Evolutionary conservation across 2,888 invertebrate species (phyloP).

Genomic region (Colletes collaris): DNA sequence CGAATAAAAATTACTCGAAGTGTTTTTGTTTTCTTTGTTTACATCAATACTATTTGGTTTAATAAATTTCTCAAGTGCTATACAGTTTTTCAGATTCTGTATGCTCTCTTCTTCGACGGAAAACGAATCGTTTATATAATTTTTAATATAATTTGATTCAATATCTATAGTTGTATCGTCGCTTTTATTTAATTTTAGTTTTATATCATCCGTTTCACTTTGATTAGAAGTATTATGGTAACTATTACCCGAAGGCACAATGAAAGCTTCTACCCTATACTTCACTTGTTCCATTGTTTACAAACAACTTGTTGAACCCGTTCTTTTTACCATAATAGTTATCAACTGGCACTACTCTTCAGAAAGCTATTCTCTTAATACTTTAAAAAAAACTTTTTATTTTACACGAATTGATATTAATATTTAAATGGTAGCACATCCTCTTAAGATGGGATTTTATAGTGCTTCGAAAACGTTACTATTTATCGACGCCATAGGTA

Average conservation of each 20-base stretch:
- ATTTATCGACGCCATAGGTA: too few species aligned
- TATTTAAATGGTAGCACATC: not conserved
- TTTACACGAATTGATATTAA: too few species aligned
- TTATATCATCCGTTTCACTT: slow-evolving; percentile 68
- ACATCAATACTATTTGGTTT: not conserved
- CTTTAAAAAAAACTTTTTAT: too few species aligned
- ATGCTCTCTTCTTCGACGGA: slow-evolving; percentile 9
- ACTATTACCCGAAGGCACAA: slow-evolving; percentile 67
- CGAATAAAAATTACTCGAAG: not conserved
- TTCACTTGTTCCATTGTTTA: slow-evolving; percentile 57
- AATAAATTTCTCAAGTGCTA: not conserved
- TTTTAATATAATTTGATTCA: not conserved
- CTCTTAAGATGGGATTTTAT: too few species aligned
- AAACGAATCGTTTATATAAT: slow-evolving; percentile 1
- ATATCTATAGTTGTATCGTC: not conserved
- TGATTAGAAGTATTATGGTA: slow-evolving; percentile 21
- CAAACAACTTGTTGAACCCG: not conserved
- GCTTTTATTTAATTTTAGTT: slow-evolving; percentile 48
- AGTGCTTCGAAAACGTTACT: too few species aligned
- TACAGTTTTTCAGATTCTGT: slow-evolving; percentile 51
- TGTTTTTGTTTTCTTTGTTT: not conserved
- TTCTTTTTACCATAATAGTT: not conserved
- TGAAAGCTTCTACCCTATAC: slow-evolving; percentile 76
- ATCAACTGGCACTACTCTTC: not conserved
- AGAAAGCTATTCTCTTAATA: not conserved